These are phyloP conservation scores for Microcebus ravelobensis DNA, from an alignment of 2,113 vertebrate species.

Conservation along the genomic window DNA sequence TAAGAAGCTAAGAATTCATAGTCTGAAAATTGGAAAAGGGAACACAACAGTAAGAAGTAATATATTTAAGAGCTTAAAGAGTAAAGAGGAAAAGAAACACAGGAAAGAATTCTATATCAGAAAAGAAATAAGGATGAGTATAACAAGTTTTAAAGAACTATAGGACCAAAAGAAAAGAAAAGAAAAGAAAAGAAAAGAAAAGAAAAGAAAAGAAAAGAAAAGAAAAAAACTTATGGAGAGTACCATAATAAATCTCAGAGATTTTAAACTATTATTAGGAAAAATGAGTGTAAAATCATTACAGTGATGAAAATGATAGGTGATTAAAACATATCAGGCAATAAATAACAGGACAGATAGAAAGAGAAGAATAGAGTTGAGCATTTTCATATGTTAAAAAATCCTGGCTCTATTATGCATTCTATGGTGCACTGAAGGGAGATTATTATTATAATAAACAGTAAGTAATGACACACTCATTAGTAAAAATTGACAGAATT, in stretches of 20 bases:
- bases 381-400: background rate
- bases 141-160: background rate
- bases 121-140: background rate
- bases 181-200: background rate
- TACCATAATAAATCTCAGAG: background rate
- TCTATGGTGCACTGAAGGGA: background rate
- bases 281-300: background rate
- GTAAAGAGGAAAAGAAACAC: background rate
- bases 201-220: background rate
- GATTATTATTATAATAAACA: slow-evolving; percentile 34
- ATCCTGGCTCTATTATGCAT: background rate
- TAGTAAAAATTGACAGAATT: slow-evolving; percentile 15
- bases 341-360: background rate
- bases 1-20: background rate
- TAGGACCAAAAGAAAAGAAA: background rate
- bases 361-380: background rate
- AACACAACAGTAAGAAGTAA: background rate
- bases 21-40: background rate
- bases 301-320: background rate
- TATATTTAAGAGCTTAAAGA: background rate
- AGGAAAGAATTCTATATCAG: background rate
- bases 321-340: background rate
- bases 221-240: background rate
- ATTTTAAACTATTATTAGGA: background rate
- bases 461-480: background rate